Base-by-base conservation (phyloP, 2,797 vertebrate species). In the Lepus oiostolus region DNA sequence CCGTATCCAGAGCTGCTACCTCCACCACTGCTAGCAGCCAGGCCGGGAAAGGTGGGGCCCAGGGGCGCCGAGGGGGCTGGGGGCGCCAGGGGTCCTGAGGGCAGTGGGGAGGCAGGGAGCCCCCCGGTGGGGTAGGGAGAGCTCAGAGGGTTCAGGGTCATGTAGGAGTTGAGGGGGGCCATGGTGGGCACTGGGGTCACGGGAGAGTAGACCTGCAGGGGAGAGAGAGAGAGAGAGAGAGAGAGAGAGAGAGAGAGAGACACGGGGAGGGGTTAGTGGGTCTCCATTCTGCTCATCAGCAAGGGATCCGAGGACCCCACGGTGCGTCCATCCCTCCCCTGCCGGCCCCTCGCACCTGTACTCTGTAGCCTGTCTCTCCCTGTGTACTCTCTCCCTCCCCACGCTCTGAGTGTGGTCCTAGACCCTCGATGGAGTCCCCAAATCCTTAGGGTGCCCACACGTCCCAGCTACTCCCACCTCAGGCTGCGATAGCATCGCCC, bases 161-260 rank as follows among this genome's bases (percentile, higher is more conserved):
- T 99, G 96, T 99, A 99, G 96, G 99, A 99, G 98, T 99, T 99
- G 97, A 99, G 98, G 95, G 98, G 96, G 85, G 97, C 97, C 97
- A 98, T 97, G 83, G 98, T 98, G 38, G 98, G 98, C 98, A 99
- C 99, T 21, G 98, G 98, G 92, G 98, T 98, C 87, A 98, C 98
- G 4, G 99, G 98, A 52, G 99, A 98, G 94, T 99, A 99, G 97
- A 99, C 99, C 99, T 99, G 85, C 0, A 86, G 17, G 91, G 54
- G 16, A 58, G 14, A 58, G 92, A 95, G 79, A 82, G 16, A 58
- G 14, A 58, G 92, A 95, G 79, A 82, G 14, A 58, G 14, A 58
- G 92, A 95, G 79, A 82, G 14, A 58, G 14, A 58, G 92, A 95
- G 79, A 82, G 79, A 92, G 47, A 77, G 67, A 92, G 54, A 91